Evolutionary conservation across 2,888 invertebrate genomes (phyloP).

Genomic region (Siphlonurus alternatus): DNA sequence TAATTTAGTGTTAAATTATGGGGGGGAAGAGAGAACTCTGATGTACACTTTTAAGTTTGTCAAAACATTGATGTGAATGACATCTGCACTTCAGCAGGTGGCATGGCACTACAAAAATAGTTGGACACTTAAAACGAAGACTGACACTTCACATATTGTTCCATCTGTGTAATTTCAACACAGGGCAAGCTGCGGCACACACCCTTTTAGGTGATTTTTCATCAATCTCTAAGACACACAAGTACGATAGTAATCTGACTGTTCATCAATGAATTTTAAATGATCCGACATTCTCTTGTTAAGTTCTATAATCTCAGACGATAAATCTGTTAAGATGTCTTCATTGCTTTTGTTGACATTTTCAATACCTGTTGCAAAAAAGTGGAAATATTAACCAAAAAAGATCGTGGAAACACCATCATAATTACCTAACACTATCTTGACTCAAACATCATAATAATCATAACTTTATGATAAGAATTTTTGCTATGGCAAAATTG

Average conservation of each 20-base stretch:
- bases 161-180: not conserved
- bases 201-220: too few species aligned
- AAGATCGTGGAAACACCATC: too few species aligned
- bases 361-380: conserved; percentile 35
- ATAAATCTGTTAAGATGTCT: conserved; percentile 37
- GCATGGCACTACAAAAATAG: not conserved
- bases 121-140: not conserved
- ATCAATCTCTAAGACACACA: conserved; percentile 30
- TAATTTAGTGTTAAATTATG: too few species aligned
- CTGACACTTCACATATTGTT: not conserved
- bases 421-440: too few species aligned
- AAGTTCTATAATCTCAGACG: conserved; percentile 39
- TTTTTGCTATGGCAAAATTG: too few species aligned
- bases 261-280: conserved; percentile 38
- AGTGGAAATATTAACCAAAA: too few species aligned
- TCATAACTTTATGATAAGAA: too few species aligned
- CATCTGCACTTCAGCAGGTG: too few species aligned
- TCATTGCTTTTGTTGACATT: conserved; percentile 48
- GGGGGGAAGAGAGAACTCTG: too few species aligned
- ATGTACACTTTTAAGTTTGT: too few species aligned
- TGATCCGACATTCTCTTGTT: conserved; percentile 43
- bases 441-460: too few species aligned
- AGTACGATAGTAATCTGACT: conserved; percentile 42
- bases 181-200: not conserved
- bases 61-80: too few species aligned